A percentile compares a stretch with the other conserved stretches of the same genome.
These are phyloP conservation scores for Drosophila nigrodunni DNA, from an alignment of 1,140 invertebrate genomes.

Conservation along the genomic window DNA sequence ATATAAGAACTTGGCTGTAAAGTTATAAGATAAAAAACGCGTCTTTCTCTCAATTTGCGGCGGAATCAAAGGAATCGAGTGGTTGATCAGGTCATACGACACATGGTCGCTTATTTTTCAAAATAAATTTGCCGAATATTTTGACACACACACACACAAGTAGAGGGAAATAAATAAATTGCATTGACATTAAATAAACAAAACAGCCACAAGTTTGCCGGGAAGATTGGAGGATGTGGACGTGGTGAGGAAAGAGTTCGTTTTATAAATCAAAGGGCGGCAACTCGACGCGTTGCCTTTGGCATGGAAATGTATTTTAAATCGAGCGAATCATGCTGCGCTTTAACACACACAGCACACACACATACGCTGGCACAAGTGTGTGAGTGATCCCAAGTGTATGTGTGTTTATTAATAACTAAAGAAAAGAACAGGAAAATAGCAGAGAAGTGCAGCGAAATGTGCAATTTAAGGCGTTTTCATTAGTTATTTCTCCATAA, in stretches of 20 bases:
- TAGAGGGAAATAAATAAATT: slow-evolving; percentile 46
- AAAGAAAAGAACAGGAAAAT: slow-evolving; percentile 21
- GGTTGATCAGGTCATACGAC: background rate
- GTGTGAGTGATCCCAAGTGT: background rate
- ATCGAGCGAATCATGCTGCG: slow-evolving; percentile 81
- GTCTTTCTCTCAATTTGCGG: background rate
- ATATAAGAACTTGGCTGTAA: slow-evolving; percentile 75
- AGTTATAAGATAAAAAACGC: slow-evolving; percentile 29
- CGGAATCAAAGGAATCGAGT: slow-evolving; percentile 1
- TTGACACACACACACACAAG: slow-evolving; percentile 14
- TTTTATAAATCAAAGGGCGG: slow-evolving; percentile 81
- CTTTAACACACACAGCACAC: slow-evolving; percentile 67
- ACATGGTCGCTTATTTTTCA: slow-evolving; percentile 35
- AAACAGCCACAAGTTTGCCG: slow-evolving; percentile 38
- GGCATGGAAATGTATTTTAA: slow-evolving; percentile 80
- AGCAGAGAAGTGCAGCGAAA: slow-evolving; percentile 54
- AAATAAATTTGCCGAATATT: slow-evolving; percentile 37
- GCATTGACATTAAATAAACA: slow-evolving; percentile 74
- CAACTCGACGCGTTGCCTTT: slow-evolving; percentile 80
- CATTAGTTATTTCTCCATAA: slow-evolving; percentile 83
- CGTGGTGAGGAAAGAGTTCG: slow-evolving; percentile 38
- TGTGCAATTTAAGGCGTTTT: slow-evolving; percentile 75
- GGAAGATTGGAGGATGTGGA: slow-evolving; percentile 28
- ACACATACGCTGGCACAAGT: background rate
- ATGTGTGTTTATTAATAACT: slow-evolving; percentile 71